A percentile compares a stretch with the other conserved stretches of the same genome.
Conservation (phyloP, 2,888 invertebrate genomes). For the Apotomis betuletana region DNA sequence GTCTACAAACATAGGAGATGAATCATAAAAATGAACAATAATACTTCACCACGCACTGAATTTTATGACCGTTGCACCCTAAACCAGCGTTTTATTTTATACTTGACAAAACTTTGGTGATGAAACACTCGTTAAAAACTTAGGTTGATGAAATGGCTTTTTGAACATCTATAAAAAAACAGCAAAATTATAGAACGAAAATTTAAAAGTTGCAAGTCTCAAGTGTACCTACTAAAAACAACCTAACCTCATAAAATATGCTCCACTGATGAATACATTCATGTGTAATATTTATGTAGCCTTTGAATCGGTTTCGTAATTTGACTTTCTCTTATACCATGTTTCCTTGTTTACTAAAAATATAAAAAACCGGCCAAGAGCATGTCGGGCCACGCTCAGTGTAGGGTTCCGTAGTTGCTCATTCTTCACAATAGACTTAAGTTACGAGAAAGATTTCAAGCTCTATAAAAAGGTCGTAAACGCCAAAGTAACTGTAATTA, state of each 20-base stretch:
- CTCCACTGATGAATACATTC: background rate
- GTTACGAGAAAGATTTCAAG: too few relatives aligned
- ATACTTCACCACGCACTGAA: slow-evolving; percentile 76
- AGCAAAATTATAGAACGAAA: background rate
- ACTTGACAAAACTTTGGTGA: slow-evolving; percentile 37
- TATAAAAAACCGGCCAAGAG: too few relatives aligned
- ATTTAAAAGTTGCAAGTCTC: background rate
- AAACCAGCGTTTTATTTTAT: slow-evolving; percentile 29
- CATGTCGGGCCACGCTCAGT: too few relatives aligned
- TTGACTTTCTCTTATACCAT: background rate
- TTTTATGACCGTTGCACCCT: slow-evolving; percentile 64
- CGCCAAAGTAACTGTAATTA: too few relatives aligned
- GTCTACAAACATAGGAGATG: slow-evolving; percentile 73
- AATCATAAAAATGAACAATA: slow-evolving; percentile 81
- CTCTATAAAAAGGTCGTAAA: too few relatives aligned
- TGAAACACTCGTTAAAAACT: slow-evolving; percentile 35
- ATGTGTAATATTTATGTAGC: background rate
- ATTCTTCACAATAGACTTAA: too few relatives aligned
- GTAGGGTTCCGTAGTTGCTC: too few relatives aligned
- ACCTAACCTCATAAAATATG: background rate
- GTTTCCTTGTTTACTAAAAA: background rate
- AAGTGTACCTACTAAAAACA: background rate
- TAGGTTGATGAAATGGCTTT: slow-evolving; percentile 14
- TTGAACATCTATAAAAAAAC: slow-evolving; percentile 11
- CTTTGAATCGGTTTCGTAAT: background rate